These are phyloP conservation scores for Acholoe squamosa DNA, from an alignment of 2,888 invertebrate species.

Conservation along the genomic window DNA sequence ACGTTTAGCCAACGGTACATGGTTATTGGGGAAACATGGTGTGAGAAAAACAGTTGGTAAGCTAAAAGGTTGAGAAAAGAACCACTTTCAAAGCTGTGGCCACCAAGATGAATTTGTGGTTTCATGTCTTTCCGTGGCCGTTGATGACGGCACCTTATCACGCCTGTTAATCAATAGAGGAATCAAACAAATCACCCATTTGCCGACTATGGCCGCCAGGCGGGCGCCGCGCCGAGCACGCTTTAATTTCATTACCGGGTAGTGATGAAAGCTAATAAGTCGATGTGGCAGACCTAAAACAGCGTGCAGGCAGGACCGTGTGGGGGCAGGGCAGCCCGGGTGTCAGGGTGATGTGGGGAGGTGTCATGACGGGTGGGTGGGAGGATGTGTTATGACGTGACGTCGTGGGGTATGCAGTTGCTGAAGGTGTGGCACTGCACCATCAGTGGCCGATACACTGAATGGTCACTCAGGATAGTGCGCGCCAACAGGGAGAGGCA, in stretches of 20 bases:
- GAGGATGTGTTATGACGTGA: too few relatives aligned
- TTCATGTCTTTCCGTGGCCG: neutral
- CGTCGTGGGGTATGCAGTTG: too few relatives aligned
- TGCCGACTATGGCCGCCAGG: neutral
- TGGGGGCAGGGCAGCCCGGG: neutral
- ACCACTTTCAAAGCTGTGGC: neutral
- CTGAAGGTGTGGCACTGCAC: too few relatives aligned
- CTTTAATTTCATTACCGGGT: conserved; percentile 36
- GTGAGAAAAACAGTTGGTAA: too few relatives aligned
- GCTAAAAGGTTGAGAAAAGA: too few relatives aligned
- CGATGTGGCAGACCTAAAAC: neutral
- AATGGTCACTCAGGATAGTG: conserved; percentile 7
- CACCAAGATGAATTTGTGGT: neutral
- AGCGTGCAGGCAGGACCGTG: neutral
- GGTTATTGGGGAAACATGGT: too few relatives aligned
- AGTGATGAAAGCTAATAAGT: conserved; percentile 35
- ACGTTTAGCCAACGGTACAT: too few relatives aligned
- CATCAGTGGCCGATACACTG: neutral
- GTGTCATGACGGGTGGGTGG: neutral
- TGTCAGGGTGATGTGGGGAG: too few relatives aligned
- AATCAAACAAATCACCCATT: conserved; percentile 33
- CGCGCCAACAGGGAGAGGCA: neutral
- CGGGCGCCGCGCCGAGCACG: neutral
- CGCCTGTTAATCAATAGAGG: conserved; percentile 1
- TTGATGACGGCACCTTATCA: neutral